A percentile compares a stretch with the other conserved stretches of the same genome.
phyloP scores from a whole-genome alignment of 2,888 invertebrate species.

The Cremastinae sp. region DNA sequence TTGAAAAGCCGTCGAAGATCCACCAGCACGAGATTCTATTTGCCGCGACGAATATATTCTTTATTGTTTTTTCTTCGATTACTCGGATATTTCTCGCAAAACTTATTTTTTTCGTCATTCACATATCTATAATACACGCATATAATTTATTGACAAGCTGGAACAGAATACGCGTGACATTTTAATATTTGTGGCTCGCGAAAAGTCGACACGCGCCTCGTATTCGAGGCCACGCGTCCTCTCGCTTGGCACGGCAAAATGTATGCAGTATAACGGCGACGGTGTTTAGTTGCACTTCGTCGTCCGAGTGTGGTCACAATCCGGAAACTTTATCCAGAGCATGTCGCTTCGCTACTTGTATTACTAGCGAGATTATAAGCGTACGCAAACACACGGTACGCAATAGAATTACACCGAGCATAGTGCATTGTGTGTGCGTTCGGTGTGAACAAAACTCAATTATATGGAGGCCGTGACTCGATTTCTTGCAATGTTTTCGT shows the following conservation, averaged over 20 bases:
- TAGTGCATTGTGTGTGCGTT: slow-evolving; percentile 1
- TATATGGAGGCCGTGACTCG: too few species aligned
- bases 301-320: slow-evolving; percentile 62
- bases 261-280: slow-evolving; percentile 29
- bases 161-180: slow-evolving; percentile 3
- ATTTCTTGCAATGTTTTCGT: too few species aligned
- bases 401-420: neutral
- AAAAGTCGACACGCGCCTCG: slow-evolving; percentile 35
- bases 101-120: neutral
- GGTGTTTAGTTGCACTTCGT: slow-evolving; percentile 69
- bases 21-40: too few species aligned
- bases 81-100: too few species aligned
- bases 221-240: slow-evolving; percentile 50
- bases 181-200: neutral
- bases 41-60: too few species aligned
- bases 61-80: too few species aligned
- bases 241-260: slow-evolving; percentile 33
- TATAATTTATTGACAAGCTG: slow-evolving; percentile 3
- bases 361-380: slow-evolving; percentile 61
- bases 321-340: slow-evolving; percentile 74
- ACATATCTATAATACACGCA: neutral
- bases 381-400: slow-evolving; percentile 12
- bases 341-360: slow-evolving; percentile 70
- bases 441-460: too few species aligned
- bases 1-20: neutral